Evolutionary conservation across 1,140 invertebrate genomes (phyloP), one percentile per base, ranked within the genome.

Genomic region (Homarus americanus): DNA sequence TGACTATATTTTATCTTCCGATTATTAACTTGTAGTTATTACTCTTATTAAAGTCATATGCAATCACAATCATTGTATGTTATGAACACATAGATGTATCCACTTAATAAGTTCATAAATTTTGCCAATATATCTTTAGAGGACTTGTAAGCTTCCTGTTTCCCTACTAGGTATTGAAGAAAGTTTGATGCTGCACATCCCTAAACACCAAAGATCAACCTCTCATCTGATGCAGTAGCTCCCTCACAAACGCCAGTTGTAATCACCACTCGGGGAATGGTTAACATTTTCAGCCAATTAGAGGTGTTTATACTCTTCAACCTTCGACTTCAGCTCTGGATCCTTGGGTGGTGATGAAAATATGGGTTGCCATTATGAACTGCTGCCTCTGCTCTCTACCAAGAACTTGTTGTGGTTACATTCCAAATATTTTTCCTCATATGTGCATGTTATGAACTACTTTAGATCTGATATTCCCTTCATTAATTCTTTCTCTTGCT

Each of bases 361-460:
- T 44, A 41, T 44, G 78, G 78, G 78, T 41, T 80, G 44, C 24
- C 1, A 28, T 41, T 5, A 44, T 53, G 40, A 44, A 32, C 72
- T 75, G 72, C 83, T 75, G 32, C 83, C 3, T 76, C 87, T 75
- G 87, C 87, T 90, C 87, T 90, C 87, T 90, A 90, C 49, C 66
- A 87, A 80, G 85, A 72, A 90, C 79, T 82, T 90, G 87, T 89
- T 89, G 80, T 82, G 80, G 80, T 83, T 90, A 90, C 87, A 90
- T 90, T 90, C 87, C 87, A 90, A 90, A 90, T 90, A 90, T 90
- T 90, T 69, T 90, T 83, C 80, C 82, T 76, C 76, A 36, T 53
- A 90, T 90, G 87, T 90, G 87, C 87, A 90, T 90, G 87, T 90
- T 90, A 82, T 58, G 20, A 88, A 80, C 78, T 90, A 90, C 58